Evolutionary conservation across 2,113 vertebrate species (phyloP), one percentile per base, ranked within the genome.

Genomic region (Vulpes ferrilata): DNA sequence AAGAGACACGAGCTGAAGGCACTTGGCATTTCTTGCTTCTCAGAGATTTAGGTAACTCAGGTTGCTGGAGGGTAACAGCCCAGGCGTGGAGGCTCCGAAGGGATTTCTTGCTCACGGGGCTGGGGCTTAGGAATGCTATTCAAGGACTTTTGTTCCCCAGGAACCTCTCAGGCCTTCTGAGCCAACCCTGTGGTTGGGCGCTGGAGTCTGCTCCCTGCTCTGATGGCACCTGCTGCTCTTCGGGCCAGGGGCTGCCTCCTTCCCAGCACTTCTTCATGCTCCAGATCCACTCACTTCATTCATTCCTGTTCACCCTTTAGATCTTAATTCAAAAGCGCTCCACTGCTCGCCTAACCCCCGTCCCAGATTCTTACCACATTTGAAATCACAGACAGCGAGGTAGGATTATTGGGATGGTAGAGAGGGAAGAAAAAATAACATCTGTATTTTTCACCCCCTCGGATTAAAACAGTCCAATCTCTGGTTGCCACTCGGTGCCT

Each of bases 1-100:
- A 97, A 91, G 96, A 97, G 93, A 88, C 94, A 93, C 71, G 55
- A 27, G 71, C 95, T 88, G 93, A 93, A 92, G 97, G 94, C 89
- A 23, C 78, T 92, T 96, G 78, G n/a, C 92, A 38, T 93, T 90
- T 82, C 92, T 97, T 88, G 71, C 74, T 71, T 82, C 76, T 7
- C 32, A 15, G 51, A 67, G 53, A 2, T 93, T 95, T 94, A 60
- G 51, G 32, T 81, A 91, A 97, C 92, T 76, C 62, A 23, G 88
- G 53, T 64, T 48, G 59, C 81, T 35, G 0, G 6, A 93, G 89
- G 2, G 0, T 13, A 87, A 62, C 22, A 73, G n/a, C 62, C 55
- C 78, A 86, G 60, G 60, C 91, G 6, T 20, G 16, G 73, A 19
- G 74, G 48, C 71, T 96, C 12, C 23, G 62, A 82, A 78, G 88